Evolutionary conservation across 2,113 vertebrate species (phyloP), one percentile per base, ranked within the genome.

Genomic region (Myodes glareolus): DNA sequence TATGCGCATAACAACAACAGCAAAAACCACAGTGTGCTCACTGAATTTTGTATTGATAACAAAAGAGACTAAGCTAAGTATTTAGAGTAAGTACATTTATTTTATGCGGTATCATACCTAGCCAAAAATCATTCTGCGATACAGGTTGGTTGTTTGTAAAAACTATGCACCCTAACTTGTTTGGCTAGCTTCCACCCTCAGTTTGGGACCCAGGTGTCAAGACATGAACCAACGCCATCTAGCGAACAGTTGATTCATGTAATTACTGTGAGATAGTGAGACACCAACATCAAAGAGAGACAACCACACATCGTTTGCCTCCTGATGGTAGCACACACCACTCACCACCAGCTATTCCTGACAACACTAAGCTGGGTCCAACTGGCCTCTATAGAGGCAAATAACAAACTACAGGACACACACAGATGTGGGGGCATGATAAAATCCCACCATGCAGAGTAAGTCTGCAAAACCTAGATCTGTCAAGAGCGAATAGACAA

Each of bases 81-180:
- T 61, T 73, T 63, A 78, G 36, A 73, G 58, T 75, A 68, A 70
- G 8, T 92, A 52, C 76, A 63, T 47, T 88, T 96, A 50, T 84
- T 95, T 86, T 82, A 13, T 84, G 13, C 65, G 52, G 16, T 55
- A 88, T 67, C 50, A 68, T 13, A 68, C n/a, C 92, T 73, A 93
- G 47, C 23, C 52, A 89, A 86, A 97, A 85, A 86, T 87, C 25
- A 77, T 96, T 96, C 95, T 82, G n/a, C 77, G 25, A 16, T 81
- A 4, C 52, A 68, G 82, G 2, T 58, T 58, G 55, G 19, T 21
- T 58, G 19, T 45, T 65, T 45, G 25, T 25, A 55, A 78, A 78
- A 84, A 63, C 29, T 5, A 63, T 61, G 81, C 19, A 16, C 27
- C 4, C 8, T 29, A 36, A 65, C 58, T 78, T 78, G 6, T 7